phyloP scores from a whole-genome alignment of 1,140 invertebrate species.

The Nebria ingens region DNA sequence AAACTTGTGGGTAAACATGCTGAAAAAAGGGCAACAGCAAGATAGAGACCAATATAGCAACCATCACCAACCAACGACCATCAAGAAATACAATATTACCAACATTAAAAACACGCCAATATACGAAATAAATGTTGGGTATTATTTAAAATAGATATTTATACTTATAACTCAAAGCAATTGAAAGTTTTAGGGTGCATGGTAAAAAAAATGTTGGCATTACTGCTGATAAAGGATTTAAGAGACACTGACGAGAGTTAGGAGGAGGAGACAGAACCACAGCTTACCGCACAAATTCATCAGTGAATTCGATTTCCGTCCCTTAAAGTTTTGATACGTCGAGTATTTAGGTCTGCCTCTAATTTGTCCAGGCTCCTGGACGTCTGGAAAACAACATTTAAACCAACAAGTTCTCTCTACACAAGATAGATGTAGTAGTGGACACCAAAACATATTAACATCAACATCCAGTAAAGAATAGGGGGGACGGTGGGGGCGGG shows the following conservation, averaged over 20 bases:
- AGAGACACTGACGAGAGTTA: slow-evolving; percentile 16
- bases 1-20: no score
- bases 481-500: no score
- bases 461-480: not conserved
- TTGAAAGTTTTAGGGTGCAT: no score
- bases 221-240: no score
- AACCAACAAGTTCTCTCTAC: slow-evolving; percentile 2
- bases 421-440: not conserved
- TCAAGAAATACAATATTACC: slow-evolving; percentile 24
- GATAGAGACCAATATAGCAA: not conserved
- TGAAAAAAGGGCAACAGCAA: not conserved
- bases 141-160: no score
- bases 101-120: slow-evolving; percentile 18
- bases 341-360: slow-evolving; percentile 71
- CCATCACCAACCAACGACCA: slow-evolving; percentile 21
- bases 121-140: slow-evolving; percentile 13
- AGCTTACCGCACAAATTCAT: slow-evolving; percentile 89
- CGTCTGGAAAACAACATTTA: slow-evolving; percentile 34
- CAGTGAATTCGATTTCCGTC: slow-evolving; percentile 84
- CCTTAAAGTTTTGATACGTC: slow-evolving; percentile 74
- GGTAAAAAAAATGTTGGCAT: no score
- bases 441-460: not conserved
- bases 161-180: no score
- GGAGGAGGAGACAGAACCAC: slow-evolving; percentile 19
- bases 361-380: slow-evolving; percentile 57